Conservation (phyloP, 2,113 vertebrate genomes). For the Ginglymostoma cirratum region DNA sequence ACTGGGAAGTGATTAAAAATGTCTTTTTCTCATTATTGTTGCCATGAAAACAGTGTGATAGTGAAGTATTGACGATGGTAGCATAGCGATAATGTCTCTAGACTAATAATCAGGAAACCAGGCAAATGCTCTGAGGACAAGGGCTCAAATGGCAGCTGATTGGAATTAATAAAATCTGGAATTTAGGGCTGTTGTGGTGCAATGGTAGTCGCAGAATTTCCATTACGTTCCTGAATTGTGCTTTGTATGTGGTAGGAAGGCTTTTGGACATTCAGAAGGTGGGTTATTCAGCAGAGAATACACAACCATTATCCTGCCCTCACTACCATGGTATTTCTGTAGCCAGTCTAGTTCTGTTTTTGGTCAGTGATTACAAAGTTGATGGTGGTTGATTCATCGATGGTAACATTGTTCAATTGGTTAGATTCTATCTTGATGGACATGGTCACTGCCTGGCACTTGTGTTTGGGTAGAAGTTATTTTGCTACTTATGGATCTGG, state of each 20-base stretch:
- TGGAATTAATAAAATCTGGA: too few species aligned
- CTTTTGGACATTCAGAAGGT: too few species aligned
- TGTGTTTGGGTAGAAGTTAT: not conserved
- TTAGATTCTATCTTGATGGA: not conserved
- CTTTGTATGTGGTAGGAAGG: too few species aligned
- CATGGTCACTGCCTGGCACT: not conserved
- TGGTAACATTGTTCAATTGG: not conserved
- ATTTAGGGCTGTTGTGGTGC: too few species aligned
- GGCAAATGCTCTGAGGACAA: too few species aligned
- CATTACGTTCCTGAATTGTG: too few species aligned
- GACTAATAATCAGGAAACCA: too few species aligned
- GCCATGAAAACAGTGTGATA: not conserved
- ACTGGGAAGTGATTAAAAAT: not conserved
- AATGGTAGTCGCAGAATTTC: too few species aligned
- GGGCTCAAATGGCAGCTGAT: too few species aligned
- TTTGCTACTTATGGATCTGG: not conserved
- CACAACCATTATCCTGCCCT: not conserved
- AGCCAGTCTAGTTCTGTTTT: not conserved
- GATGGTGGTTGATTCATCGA: not conserved
- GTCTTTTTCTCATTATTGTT: not conserved
- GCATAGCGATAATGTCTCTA: too few species aligned
- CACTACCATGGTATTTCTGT: not conserved
- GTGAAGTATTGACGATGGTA: too few species aligned
- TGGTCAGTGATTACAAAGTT: not conserved
- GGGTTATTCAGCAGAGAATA: not conserved